Evolutionary conservation across 92 coral and sea anemone species (phyloP).

Genomic region (Palythoa caribaeorum): DNA sequence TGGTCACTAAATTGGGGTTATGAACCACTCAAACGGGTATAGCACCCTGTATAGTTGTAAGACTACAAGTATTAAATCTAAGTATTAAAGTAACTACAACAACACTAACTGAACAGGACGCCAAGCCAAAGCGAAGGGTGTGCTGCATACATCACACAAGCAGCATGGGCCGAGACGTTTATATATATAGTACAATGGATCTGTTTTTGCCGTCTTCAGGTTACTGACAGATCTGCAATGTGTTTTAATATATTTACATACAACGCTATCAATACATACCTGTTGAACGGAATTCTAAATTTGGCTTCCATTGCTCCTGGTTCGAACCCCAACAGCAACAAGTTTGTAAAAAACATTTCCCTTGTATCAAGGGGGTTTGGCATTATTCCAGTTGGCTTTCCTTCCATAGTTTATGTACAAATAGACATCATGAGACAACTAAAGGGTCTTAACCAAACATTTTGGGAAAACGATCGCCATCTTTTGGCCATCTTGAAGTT

Average conservation of each 20-base stretch:
- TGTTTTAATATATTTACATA: neutral
- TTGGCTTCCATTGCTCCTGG: slow-evolving; percentile 93
- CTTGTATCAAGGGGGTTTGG: slow-evolving; percentile 89
- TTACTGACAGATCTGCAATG: neutral
- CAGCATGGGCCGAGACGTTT: neutral
- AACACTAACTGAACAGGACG: no score
- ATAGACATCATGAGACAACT: neutral
- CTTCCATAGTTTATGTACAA: slow-evolving; percentile 15
- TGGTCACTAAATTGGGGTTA: no score
- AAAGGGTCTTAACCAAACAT: neutral
- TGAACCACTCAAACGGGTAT: no score
- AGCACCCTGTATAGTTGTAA: no score
- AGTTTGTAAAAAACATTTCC: slow-evolving; percentile 88
- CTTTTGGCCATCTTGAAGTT: slow-evolving; percentile 84
- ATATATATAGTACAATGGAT: neutral
- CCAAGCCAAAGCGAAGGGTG: no score
- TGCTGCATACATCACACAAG: no score
- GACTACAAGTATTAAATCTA: no score
- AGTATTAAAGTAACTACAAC: no score
- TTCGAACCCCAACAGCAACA: slow-evolving; percentile 93
- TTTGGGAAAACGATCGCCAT: slow-evolving; percentile 57
- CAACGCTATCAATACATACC: slow-evolving; percentile 59
- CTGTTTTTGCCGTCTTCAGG: neutral
- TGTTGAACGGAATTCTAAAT: slow-evolving; percentile 91
- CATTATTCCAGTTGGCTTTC: slow-evolving; percentile 76